Evolutionary conservation across 1,140 invertebrate genomes (phyloP), one percentile per base, ranked within the genome.

Genomic region (Brachionus rotundiformis): DNA sequence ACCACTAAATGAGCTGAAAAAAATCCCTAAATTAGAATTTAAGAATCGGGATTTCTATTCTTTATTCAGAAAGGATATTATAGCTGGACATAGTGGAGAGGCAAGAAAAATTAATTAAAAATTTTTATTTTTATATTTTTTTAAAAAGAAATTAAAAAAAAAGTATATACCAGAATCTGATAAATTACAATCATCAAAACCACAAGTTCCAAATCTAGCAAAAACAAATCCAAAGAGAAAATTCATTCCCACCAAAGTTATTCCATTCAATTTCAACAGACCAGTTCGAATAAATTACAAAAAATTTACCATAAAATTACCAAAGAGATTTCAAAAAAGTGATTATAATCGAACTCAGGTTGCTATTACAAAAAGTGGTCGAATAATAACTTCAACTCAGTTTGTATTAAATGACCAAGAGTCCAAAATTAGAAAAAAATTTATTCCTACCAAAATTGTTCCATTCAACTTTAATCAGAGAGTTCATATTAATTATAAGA

Each of bases 401-500:
- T 49, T 49, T 19, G 16, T 23, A 49, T n/a, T 23, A n/a, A 49
- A 1, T 1, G 6, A 49, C 16, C 47, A 49, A 49, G 16, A 49
- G n/a, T n/a, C n/a, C n/a, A 27, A 29, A 19, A 63, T 63, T 3
- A 63, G 27, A 63, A 63, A 63, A 63, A 63, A 63, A 63, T 63
- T 63, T 13, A n/a, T 11, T 0, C 23, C 59, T 25, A 63, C 59
- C 8, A 63, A 63, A 63, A 25, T 63, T 29, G 25, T 25, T 23
- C 59, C 59, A 2, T 63, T 63, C n/a, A 63, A 63, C 27, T 63
- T 63, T 27, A 63, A 63, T 63, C 23, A 63, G 27, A 63, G 59
- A 31, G n/a, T 63, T 31, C 19, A 31, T 31, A 16, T 63, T 10
- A 8, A 63, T 29, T 63, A 27, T 6, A 63, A 27, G 7, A 63